A percentile compares a stretch with the other conserved stretches of the same genome.
phyloP scores from a whole-genome alignment of 2,113 vertebrate species.

The Echinops telfairi region DNA sequence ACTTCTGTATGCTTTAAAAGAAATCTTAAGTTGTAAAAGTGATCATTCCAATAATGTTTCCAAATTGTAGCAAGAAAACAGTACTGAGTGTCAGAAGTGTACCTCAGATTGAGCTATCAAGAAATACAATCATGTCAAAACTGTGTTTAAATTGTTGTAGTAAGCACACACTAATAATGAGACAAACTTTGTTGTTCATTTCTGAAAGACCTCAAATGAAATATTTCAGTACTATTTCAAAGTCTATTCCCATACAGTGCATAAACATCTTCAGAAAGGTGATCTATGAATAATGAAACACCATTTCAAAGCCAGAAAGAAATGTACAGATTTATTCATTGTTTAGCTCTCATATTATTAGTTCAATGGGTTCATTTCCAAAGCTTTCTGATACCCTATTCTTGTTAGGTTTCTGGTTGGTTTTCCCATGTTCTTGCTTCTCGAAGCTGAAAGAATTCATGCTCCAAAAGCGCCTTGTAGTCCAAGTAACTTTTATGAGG shows the following conservation, averaged over 20 bases:
- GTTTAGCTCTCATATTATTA: slow-evolving; percentile 33
- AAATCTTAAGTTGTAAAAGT: not conserved
- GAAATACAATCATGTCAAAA: not conserved
- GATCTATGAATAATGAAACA: slow-evolving; percentile 66
- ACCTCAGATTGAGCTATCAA: not conserved
- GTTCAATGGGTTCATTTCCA: slow-evolving; percentile 53
- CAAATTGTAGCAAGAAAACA: slow-evolving; percentile 17
- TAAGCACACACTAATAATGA: not conserved
- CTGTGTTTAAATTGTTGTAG: not conserved
- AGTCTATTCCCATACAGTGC: not conserved
- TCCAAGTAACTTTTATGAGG: too few relatives aligned
- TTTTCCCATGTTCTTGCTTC: too few relatives aligned
- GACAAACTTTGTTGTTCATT: not conserved
- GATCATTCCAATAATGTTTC: slow-evolving; percentile 29
- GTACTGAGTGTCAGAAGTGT: not conserved
- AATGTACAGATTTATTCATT: slow-evolving; percentile 17
- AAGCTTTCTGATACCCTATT: slow-evolving; percentile 10
- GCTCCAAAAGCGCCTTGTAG: too few relatives aligned
- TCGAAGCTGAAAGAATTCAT: too few relatives aligned
- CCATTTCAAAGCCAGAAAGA: slow-evolving; percentile 45
- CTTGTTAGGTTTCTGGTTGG: not conserved
- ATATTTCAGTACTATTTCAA: not conserved
- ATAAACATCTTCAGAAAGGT: slow-evolving; percentile 48
- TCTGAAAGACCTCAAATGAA: not conserved
- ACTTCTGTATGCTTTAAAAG: not conserved